Base-by-base conservation (phyloP, 2,113 vertebrate species). In the Dascyllus trimaculatus region DNA sequence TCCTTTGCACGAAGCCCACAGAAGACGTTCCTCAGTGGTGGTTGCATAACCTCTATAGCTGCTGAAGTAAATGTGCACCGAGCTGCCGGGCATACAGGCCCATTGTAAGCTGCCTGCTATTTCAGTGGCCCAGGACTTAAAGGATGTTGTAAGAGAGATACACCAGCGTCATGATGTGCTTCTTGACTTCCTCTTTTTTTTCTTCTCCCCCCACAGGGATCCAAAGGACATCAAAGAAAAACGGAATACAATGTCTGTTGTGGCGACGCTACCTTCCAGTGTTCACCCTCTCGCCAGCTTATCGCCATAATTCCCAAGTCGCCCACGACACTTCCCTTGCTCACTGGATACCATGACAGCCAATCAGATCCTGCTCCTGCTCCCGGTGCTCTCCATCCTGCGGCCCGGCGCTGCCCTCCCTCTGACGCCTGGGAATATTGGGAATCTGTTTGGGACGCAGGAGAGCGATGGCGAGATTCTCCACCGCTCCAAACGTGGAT, bases 401-500 rank as follows among this genome's bases (percentile, higher is more conserved):
- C 91, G 88, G 83, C 92, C 91, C 85, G 61, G 86, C 24, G 40
- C 64, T 1, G 86, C 90, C 77, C 85, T 94, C 72, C 93, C 92
- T 38, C 83, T 94, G 69, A 75, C 82, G 4, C 85, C 93, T 45
- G 91, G 92, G 89, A 94, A 91, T 92, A 92, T 90, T 71, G 89
- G 82, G 70, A 93, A 75, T 57, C 88, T 92, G 84, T 83, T 93
- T 82, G 89, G 85, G 64, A 85, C 92, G 80, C 70, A 89, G 18
- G 94, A 95, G 71, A 91, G 91, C 32, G 94, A 94, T 19, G 95
- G 94, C 61, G 94, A 92, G 93, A 87, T 93, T 40, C 93, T 99
- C 6, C 96, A 95, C 62, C 97, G 98, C 11, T 95, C 93, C 90
- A 99, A 99, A 74, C 95, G 98, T 24, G 97, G 98, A 73, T 99